Evolutionary conservation across 2,797 vertebrate species (phyloP).

Genomic region (Siniperca scherzeri): DNA sequence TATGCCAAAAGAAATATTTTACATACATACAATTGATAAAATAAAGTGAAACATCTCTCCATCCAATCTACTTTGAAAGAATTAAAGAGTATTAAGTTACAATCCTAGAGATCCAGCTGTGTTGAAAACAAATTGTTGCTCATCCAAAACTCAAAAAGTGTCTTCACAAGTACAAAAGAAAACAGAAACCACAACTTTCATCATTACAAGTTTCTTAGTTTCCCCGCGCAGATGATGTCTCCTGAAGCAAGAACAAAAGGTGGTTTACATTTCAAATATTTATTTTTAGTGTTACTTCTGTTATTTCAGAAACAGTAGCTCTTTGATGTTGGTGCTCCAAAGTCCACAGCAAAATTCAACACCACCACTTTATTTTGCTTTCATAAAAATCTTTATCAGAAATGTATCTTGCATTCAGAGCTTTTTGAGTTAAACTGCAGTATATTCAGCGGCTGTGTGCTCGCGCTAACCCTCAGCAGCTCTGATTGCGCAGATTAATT

Average conservation of each 20-base stretch:
- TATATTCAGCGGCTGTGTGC: neutral
- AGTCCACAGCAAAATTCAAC: neutral
- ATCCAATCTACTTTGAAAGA: neutral
- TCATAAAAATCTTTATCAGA: neutral
- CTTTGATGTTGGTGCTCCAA: neutral
- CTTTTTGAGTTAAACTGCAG: neutral
- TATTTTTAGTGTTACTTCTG: neutral
- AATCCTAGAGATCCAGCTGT: neutral
- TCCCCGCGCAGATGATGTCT: neutral
- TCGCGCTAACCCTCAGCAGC: neutral
- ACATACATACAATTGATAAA: neutral
- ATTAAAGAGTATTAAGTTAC: too few relatives aligned
- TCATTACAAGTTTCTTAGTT: neutral
- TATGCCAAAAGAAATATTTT: neutral
- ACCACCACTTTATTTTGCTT: neutral
- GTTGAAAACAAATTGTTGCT: neutral
- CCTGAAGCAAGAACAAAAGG: neutral
- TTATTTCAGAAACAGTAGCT: neutral
- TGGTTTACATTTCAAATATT: neutral
- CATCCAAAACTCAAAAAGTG: neutral
- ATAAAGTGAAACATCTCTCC: neutral
- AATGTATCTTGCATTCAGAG: neutral
- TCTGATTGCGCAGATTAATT: constrained; percentile 2
- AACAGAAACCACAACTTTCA: neutral
- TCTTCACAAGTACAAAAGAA: neutral